These are phyloP conservation scores for Stomorhina lunata DNA, from an alignment of 2,888 invertebrate genomes.

Conservation along the genomic window DNA sequence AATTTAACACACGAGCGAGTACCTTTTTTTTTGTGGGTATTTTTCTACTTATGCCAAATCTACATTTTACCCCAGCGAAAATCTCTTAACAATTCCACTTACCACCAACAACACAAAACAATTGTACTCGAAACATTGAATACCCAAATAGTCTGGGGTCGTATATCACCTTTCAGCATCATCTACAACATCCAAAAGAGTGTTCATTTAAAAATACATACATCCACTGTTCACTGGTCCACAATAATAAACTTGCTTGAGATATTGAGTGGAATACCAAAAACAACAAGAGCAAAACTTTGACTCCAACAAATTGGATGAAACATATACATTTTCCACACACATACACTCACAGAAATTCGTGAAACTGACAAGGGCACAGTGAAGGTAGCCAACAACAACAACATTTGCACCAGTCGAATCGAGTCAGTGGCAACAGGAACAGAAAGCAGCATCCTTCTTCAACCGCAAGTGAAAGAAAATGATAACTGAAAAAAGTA, in stretches of 20 bases:
- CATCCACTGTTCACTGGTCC: background rate
- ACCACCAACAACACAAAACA: constrained; percentile 30
- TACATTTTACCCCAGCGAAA: constrained; percentile 35
- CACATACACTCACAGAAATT: constrained; percentile 29
- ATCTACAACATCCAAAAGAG: constrained; percentile 40
- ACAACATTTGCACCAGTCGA: constrained; percentile 18
- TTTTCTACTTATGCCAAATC: constrained; percentile 4
- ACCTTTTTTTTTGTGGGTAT: background rate
- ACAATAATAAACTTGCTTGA: constrained; percentile 38
- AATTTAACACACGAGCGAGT: constrained; percentile 33
- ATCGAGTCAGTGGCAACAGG: constrained; percentile 21
- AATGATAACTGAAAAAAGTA: background rate
- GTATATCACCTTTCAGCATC: constrained; percentile 59
- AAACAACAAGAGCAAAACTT: constrained; percentile 11
- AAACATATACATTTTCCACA: constrained; percentile 57
- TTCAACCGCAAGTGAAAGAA: constrained; percentile 30
- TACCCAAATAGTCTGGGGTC: constrained; percentile 19
- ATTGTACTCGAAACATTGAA: constrained; percentile 43
- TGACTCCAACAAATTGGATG: constrained; percentile 52
- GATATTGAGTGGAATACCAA: constrained; percentile 36
- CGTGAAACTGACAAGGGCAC: constrained; percentile 54
- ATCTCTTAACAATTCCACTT: constrained; percentile 48
- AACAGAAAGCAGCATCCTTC: constrained; percentile 49
- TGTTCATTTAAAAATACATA: too few species aligned
- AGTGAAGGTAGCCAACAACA: constrained; percentile 28